A percentile compares a stretch with the other conserved stretches of the same genome.
Conservation (phyloP, 1,140 invertebrate genomes). For the Cotesia vestalis region DNA sequence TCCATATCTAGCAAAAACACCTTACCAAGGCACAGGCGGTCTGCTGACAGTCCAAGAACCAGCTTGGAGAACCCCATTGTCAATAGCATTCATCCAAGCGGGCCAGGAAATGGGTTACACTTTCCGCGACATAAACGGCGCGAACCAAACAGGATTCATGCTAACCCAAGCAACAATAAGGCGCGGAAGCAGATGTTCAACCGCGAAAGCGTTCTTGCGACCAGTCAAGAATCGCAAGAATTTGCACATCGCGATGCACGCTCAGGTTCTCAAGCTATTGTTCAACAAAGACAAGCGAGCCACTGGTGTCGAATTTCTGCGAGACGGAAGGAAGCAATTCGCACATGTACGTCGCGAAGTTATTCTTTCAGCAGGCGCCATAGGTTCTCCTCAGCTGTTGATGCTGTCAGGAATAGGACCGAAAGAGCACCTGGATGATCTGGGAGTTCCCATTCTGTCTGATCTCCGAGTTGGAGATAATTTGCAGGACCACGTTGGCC, state of each 20-base stretch:
- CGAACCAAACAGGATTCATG: slow-evolving; percentile 86
- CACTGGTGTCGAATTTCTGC: slow-evolving; percentile 79
- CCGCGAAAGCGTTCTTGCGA: slow-evolving; percentile 86
- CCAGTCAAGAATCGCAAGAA: slow-evolving; percentile 82
- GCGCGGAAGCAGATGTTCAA: slow-evolving; percentile 86
- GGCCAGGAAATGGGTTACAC: slow-evolving; percentile 83
- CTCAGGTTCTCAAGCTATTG: slow-evolving; percentile 78
- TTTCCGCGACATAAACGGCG: slow-evolving; percentile 83
- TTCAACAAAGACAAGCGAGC: slow-evolving; percentile 77
- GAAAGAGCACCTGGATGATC: slow-evolving; percentile 76
- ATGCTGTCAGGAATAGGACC: slow-evolving; percentile 91
- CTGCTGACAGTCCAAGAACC: slow-evolving; percentile 86
- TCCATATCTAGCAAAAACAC: slow-evolving; percentile 76
- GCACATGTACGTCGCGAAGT: slow-evolving; percentile 80
- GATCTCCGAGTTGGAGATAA: slow-evolving; percentile 84
- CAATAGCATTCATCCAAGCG: slow-evolving; percentile 82
- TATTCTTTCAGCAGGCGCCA: slow-evolving; percentile 81
- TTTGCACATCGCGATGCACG: slow-evolving; percentile 81
- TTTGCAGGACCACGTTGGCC: slow-evolving; percentile 84
- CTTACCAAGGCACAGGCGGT: slow-evolving; percentile 81
- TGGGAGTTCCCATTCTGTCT: slow-evolving; percentile 78
- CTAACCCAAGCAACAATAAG: slow-evolving; percentile 85
- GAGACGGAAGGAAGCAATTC: slow-evolving; percentile 71
- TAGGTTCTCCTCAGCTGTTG: slow-evolving; percentile 84
- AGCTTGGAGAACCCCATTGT: slow-evolving; percentile 81